Evolutionary conservation across 2,888 invertebrate species (phyloP).

Genomic region (Xanthorhoe designata): DNA sequence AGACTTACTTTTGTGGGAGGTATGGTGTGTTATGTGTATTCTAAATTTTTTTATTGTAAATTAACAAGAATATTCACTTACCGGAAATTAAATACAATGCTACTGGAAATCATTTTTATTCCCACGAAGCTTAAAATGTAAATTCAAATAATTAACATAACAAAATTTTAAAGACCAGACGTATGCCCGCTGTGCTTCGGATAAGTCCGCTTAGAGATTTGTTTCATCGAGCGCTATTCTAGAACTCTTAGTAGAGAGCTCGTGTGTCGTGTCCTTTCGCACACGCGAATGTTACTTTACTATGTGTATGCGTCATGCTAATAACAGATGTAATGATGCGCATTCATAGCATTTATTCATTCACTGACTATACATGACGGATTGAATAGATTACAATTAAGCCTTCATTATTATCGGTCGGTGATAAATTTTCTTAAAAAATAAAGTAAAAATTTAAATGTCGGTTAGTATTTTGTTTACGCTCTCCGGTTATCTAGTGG

Average conservation of each 20-base stretch:
- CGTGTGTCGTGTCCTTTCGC: slow-evolving; percentile 26
- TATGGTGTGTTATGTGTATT: not conserved
- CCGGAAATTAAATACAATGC: slow-evolving; percentile 45
- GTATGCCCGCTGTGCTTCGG: not conserved
- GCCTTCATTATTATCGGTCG: not conserved
- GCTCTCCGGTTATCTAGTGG: slow-evolving; percentile 34
- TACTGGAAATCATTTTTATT: slow-evolving; percentile 49
- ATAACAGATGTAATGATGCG: slow-evolving; percentile 21
- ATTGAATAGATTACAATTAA: not conserved
- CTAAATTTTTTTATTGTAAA: not conserved
- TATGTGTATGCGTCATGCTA: slow-evolving; percentile 30
- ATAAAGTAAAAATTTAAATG: not conserved
- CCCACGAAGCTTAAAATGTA: slow-evolving; percentile 56
- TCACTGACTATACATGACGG: slow-evolving; percentile 49
- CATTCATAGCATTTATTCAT: slow-evolving; percentile 34
- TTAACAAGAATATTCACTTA: slow-evolving; percentile 25
- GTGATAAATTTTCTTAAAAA: not conserved
- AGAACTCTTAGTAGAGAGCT: slow-evolving; percentile 18
- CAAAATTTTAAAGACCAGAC: slow-evolving; percentile 47
- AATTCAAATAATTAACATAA: slow-evolving; percentile 64
- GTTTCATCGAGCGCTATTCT: slow-evolving; percentile 7
- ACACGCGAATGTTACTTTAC: slow-evolving; percentile 7
- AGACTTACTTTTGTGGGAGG: too few relatives aligned
- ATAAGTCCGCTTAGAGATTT: not conserved
- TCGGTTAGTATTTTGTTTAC: slow-evolving; percentile 37